These are phyloP conservation scores for Rhabdornis inornatus DNA, from an alignment of 2,113 vertebrate genomes.

Conservation along the genomic window DNA sequence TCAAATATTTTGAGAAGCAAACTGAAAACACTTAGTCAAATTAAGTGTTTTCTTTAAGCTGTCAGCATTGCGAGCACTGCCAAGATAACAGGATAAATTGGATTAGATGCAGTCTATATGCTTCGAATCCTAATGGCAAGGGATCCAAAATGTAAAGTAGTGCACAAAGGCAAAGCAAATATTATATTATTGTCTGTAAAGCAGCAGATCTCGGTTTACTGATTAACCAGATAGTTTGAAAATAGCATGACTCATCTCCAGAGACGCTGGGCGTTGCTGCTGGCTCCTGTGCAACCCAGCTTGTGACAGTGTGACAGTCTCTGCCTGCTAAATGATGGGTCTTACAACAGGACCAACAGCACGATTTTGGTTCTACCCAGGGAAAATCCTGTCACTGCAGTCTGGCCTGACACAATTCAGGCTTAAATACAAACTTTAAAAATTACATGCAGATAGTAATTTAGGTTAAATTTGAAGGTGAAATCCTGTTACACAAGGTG, in stretches of 20 bases:
- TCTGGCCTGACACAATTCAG: not conserved
- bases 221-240: slow-evolving; percentile 31
- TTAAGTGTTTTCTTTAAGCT: slow-evolving; percentile 66
- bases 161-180: slow-evolving; percentile 42
- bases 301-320: not conserved
- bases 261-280: not conserved
- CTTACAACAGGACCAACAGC: not conserved
- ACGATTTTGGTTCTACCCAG: not conserved
- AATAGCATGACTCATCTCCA: slow-evolving; percentile 29
- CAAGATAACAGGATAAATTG: slow-evolving; percentile 58
- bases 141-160: slow-evolving; percentile 46
- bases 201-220: slow-evolving; percentile 33
- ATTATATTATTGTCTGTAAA: slow-evolving; percentile 24
- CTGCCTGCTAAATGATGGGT: not conserved
- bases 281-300: not conserved
- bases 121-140: slow-evolving; percentile 39
- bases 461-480: not conserved
- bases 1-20: slow-evolving; percentile 62
- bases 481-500: not conserved
- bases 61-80: slow-evolving; percentile 42
- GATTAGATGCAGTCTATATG: slow-evolving; percentile 59
- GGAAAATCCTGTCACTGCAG: not conserved
- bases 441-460: not conserved
- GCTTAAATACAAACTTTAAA: not conserved
- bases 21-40: slow-evolving; percentile 63